Evolutionary conservation across 2,888 invertebrate genomes (phyloP).

Genomic region (Punctoribates punctum): DNA sequence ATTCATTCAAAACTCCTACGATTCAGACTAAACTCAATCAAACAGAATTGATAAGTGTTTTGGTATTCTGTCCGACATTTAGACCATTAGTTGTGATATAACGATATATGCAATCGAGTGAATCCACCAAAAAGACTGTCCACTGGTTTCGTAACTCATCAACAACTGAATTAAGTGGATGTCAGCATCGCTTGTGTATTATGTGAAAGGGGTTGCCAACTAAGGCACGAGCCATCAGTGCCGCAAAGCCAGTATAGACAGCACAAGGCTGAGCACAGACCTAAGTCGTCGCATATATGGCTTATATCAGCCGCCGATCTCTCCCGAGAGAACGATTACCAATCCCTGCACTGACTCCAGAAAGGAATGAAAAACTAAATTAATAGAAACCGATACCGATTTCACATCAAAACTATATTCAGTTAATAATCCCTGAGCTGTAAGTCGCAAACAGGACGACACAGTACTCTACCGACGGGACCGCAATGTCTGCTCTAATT

Average conservation of each 20-base stretch:
- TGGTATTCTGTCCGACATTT: slow-evolving; percentile 27
- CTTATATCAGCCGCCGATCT: slow-evolving; percentile 25
- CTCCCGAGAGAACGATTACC: slow-evolving; percentile 33
- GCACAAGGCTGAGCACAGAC: background rate
- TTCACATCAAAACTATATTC: slow-evolving; percentile 28
- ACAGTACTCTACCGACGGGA: slow-evolving; percentile 24
- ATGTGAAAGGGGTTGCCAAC: background rate
- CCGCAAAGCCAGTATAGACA: background rate
- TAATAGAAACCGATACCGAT: slow-evolving; percentile 30
- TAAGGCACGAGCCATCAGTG: slow-evolving; percentile 36
- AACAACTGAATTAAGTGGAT: slow-evolving; percentile 12
- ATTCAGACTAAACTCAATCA: slow-evolving; percentile 21
- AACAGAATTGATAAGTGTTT: slow-evolving; percentile 33
- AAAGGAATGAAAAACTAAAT: slow-evolving; percentile 30
- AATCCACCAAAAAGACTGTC: slow-evolving; percentile 3
- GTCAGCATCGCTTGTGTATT: slow-evolving; percentile 21
- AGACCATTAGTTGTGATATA: slow-evolving; percentile 9
- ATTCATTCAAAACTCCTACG: background rate
- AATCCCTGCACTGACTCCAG: slow-evolving; percentile 27
- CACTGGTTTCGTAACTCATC: slow-evolving; percentile 22
- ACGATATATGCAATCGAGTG: slow-evolving; percentile 6
- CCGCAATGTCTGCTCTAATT: slow-evolving; percentile 33
- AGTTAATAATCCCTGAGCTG: slow-evolving; percentile 27
- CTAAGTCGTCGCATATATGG: background rate
- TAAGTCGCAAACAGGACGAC: slow-evolving; percentile 2